These are phyloP conservation scores for Engystomops pustulosus DNA, from an alignment of 2,113 vertebrate species.

Conservation along the genomic window DNA sequence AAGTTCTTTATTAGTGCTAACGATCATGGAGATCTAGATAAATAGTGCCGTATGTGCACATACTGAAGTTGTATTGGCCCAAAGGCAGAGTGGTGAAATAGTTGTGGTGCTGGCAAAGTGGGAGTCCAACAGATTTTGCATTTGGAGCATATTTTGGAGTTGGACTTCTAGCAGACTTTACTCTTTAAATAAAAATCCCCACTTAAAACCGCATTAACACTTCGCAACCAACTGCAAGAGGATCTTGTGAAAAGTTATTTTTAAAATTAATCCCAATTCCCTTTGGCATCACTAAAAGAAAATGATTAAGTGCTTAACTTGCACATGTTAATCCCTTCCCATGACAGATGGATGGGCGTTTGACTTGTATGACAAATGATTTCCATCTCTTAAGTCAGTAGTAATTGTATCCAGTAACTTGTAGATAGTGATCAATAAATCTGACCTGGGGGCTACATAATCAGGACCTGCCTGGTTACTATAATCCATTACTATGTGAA, in stretches of 20 bases:
- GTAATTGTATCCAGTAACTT: conserved; percentile 10
- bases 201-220: background rate
- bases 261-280: conserved; percentile 45
- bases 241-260: conserved; percentile 32
- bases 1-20: too few species aligned
- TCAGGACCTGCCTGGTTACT: background rate
- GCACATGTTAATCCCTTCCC: conserved; percentile 19
- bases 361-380: conserved; percentile 21
- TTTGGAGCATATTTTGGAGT: background rate
- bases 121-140: too few species aligned
- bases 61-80: too few species aligned
- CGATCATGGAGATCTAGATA: too few species aligned
- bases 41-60: too few species aligned
- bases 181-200: background rate
- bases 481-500: background rate
- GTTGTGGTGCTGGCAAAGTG: too few species aligned
- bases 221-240: background rate
- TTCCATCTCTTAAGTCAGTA: background rate
- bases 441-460: background rate
- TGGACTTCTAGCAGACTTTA: background rate
- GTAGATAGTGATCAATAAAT: conserved; percentile 13
- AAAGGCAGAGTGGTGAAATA: too few species aligned
- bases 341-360: conserved; percentile 35
- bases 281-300: conserved; percentile 23
- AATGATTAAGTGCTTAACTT: conserved; percentile 28